Conservation (phyloP, 2,797 vertebrate species). For the Micropoecilia bifurca region DNA sequence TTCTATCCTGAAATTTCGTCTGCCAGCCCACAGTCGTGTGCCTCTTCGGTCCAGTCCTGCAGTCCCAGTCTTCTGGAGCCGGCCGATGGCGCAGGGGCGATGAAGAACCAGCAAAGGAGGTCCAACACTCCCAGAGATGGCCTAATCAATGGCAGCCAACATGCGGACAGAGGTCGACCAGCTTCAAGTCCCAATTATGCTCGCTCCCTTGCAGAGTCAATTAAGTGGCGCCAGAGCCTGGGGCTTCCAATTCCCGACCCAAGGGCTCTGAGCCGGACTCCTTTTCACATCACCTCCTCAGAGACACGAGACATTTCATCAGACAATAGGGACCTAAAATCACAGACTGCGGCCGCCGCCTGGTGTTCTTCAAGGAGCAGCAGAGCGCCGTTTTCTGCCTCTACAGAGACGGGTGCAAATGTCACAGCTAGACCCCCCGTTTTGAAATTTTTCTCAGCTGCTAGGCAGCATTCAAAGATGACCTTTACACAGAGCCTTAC, state of each 20-base stretch:
- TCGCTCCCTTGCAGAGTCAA: slow-evolving; percentile 60
- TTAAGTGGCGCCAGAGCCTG: slow-evolving; percentile 75
- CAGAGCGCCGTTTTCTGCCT: slow-evolving; percentile 42
- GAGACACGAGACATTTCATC: slow-evolving; percentile 51
- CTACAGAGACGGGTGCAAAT: slow-evolving; percentile 55
- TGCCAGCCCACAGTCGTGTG: slow-evolving; percentile 21
- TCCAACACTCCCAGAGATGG: slow-evolving; percentile 10
- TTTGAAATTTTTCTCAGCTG: slow-evolving; percentile 45
- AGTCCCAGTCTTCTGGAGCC: slow-evolving; percentile 60
- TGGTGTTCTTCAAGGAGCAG: slow-evolving; percentile 64
- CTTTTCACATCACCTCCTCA: slow-evolving; percentile 72
- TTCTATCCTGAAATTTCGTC: slow-evolving; percentile 13
- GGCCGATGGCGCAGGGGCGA: slow-evolving; percentile 64
- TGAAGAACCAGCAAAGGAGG: slow-evolving; percentile 45
- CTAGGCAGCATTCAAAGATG: slow-evolving; percentile 62
- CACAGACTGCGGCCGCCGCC: slow-evolving; percentile 55
- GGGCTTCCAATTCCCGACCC: slow-evolving; percentile 62
- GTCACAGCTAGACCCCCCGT: slow-evolving; percentile 35
- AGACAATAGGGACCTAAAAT: slow-evolving; percentile 46
- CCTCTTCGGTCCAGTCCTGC: slow-evolving; percentile 30
- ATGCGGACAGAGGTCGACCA: slow-evolving; percentile 37
- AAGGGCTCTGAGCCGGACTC: slow-evolving; percentile 52
- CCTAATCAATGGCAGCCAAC: slow-evolving; percentile 16
- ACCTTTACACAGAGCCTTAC: slow-evolving; percentile 54
- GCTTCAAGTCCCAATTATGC: slow-evolving; percentile 20